These are phyloP conservation scores for Bradypus variegatus DNA, from an alignment of 2,797 vertebrate genomes.

Conservation along the genomic window DNA sequence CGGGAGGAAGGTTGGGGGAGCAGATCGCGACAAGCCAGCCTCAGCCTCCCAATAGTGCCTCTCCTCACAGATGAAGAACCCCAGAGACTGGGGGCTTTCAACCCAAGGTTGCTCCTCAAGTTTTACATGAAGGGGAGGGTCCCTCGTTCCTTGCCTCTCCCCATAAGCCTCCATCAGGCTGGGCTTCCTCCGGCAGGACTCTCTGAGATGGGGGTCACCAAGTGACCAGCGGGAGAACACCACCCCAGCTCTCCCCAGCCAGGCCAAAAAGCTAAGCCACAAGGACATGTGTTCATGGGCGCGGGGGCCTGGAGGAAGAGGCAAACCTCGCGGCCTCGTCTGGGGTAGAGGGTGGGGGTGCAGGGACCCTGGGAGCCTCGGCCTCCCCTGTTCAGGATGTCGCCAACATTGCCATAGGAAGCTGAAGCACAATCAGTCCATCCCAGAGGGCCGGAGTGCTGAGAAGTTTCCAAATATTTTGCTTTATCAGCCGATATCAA, in stretches of 20 bases:
- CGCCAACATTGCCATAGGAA: constrained; percentile 36
- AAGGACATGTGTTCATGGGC: background rate
- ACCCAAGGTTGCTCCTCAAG: background rate
- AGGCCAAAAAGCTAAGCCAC: constrained; percentile 17
- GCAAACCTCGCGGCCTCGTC: background rate
- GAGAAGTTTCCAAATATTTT: constrained; percentile 69
- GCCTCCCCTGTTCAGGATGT: constrained; percentile 67
- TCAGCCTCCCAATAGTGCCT: background rate
- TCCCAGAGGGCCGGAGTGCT: constrained; percentile 68
- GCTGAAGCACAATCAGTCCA: constrained; percentile 69
- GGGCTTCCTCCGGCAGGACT: background rate
- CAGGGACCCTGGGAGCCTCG: background rate
- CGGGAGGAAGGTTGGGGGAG: constrained; percentile 35
- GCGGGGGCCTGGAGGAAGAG: background rate
- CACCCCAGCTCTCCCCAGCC: background rate
- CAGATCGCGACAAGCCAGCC: background rate
- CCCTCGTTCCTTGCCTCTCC: background rate
- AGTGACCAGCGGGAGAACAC: background rate
- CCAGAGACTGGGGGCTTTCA: background rate
- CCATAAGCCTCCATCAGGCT: background rate
- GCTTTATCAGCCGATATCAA: constrained; percentile 71
- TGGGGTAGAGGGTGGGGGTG: background rate
- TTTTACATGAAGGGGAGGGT: background rate
- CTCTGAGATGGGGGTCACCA: background rate
- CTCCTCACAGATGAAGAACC: background rate